Base-by-base conservation (phyloP, 2,797 vertebrate genomes). In the Acanthurus tractus region DNA sequence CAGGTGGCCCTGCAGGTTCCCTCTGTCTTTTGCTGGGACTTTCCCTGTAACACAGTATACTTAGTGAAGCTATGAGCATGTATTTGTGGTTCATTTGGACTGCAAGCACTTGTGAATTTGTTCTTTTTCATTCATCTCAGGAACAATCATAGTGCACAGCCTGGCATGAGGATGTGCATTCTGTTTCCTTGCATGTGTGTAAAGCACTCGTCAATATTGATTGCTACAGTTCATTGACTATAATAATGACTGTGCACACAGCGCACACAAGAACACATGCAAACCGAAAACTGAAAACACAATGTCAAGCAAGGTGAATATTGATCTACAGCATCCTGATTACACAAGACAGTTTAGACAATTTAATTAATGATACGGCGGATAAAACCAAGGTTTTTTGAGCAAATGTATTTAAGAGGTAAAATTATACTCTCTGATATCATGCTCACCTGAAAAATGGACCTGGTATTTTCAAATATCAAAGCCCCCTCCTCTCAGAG, bases 201-300 rank as follows among this genome's bases (percentile, higher is more conserved):
- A 20, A 61, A 44, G 23, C 50, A 34, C 55, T 55, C 36, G 42
- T 55, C 38, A 46, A 6, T 66, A 71, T 65, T 45, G 57, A 76
- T 74, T 58, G 38, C 29, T 50, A 15, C 42, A 61, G 62, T 68
- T 79, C 40, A 82, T 68, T 84, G 62, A 53, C 67, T 65, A 48
- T 25, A 45, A 61, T 61, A 69, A 69, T 48, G 34, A 64, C 42
- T 68, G 54, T 29, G n/a, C 13, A 3, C 4, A 3, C 4, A 34
- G 17, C 22, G 53, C 53, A 53, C 42, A 56, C 0, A 58, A 48
- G 50, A 44, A 36, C 40, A 65, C 36, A 20, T 15, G 34, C 14
- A 52, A 4, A 14, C 9, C 20, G 34, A 12, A 7, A 57, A 56
- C 8, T 36, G 29, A 36, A 34, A 23, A 62, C 14, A 9, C 36